These are phyloP conservation scores for Aphidius colemani DNA, from an alignment of 2,888 invertebrate genomes.

Conservation along the genomic window DNA sequence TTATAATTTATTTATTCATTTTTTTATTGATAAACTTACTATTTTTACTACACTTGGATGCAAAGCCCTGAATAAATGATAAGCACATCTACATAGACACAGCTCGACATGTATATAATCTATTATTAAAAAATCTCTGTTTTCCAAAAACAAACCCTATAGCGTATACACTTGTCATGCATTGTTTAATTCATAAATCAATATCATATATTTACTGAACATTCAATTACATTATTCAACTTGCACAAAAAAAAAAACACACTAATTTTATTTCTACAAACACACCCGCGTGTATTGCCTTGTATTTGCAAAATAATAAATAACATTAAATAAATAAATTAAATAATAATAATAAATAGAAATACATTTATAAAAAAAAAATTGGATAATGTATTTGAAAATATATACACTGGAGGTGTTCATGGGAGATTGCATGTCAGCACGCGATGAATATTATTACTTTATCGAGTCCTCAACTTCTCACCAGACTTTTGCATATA, in stretches of 20 bases:
- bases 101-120: no score
- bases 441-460: constrained; percentile 35
- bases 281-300: neutral
- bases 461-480: constrained; percentile 26
- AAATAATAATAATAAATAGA: neutral
- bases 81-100: no score
- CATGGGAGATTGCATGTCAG: constrained; percentile 18
- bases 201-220: neutral
- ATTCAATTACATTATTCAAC: neutral
- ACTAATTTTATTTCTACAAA: no score
- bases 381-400: constrained; percentile 1
- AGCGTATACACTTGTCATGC: no score
- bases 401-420: constrained; percentile 14
- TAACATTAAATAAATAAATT: no score
- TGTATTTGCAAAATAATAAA: neutral
- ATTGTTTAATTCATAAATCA: no score
- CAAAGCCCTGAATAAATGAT: no score
- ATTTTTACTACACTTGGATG: no score
- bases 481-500: no score
- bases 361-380: constrained; percentile 6
- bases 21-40: neutral
- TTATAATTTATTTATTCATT: neutral
- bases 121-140: no score
- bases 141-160: no score
- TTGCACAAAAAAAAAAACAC: neutral